Evolutionary conservation across 2,888 invertebrate genomes (phyloP).

Genomic region (Pachycephus smyrnensis): DNA sequence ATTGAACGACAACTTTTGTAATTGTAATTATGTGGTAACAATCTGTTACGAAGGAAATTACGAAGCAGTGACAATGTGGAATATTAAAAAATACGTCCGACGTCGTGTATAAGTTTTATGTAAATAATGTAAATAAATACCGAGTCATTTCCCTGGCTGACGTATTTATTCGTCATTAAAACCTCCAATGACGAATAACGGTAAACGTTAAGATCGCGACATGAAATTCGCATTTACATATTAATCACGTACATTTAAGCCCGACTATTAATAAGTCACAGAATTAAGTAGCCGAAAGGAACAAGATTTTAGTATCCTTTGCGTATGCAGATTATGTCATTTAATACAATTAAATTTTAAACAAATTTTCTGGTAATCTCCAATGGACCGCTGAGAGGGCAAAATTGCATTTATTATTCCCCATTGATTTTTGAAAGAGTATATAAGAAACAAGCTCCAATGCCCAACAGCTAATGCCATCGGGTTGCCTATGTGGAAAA

Average conservation of each 20-base stretch:
- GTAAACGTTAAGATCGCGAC: neutral
- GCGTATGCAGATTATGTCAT: too few relatives aligned
- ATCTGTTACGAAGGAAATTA: neutral
- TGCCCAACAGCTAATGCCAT: too few relatives aligned
- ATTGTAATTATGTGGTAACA: neutral
- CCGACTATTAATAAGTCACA: too few relatives aligned
- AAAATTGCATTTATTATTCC: too few relatives aligned
- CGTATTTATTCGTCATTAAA: neutral
- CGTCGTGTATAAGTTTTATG: neutral
- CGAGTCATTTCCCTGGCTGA: neutral
- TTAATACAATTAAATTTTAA: too few relatives aligned
- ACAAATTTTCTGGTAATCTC: too few relatives aligned
- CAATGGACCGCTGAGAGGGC: too few relatives aligned
- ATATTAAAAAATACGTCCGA: neutral
- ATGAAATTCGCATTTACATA: neutral
- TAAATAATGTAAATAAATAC: neutral
- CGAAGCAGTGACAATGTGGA: neutral
- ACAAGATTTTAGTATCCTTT: too few relatives aligned
- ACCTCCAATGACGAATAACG: neutral
- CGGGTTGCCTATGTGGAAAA: neutral
- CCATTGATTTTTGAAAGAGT: neutral
- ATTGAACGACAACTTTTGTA: neutral
- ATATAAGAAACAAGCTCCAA: too few relatives aligned
- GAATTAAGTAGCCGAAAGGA: too few relatives aligned
- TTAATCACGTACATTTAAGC: neutral